Percentiles rank a stretch among this genome's conserved stretches.
Evolutionary conservation across 2,113 vertebrate genomes (phyloP).

Genomic region (Odocoileus hemionus): DNA sequence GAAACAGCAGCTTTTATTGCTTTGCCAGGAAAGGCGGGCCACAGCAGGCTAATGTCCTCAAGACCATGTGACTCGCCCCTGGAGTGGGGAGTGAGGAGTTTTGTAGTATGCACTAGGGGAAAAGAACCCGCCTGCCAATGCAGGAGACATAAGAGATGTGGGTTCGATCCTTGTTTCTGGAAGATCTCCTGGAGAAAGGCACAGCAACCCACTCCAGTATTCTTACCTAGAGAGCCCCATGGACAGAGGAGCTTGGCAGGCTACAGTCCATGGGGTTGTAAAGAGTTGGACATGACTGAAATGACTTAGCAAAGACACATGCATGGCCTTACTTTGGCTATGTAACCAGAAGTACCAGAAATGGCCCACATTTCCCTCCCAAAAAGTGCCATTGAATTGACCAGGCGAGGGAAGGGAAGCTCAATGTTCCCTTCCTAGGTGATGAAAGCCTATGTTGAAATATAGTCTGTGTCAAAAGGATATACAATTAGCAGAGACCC

Average conservation of each 20-base stretch:
- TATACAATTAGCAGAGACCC: not conserved
- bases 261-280: not conserved
- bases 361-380: not conserved
- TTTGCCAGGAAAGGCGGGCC: not conserved
- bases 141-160: not conserved
- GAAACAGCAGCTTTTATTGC: not conserved
- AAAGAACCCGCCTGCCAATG: not conserved
- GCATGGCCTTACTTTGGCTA: not conserved
- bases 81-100: not conserved
- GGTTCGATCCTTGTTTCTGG: not conserved
- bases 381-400: not conserved
- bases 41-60: not conserved
- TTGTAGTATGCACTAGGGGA: not conserved
- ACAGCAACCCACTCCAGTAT: not conserved
- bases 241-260: not conserved
- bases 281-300: rapidly evolving
- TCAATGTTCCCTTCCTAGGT: not conserved
- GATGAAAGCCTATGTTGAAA: not conserved
- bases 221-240: not conserved
- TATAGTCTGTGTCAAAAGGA: not conserved
- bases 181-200: not conserved
- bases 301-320: not conserved
- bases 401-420: rapidly evolving
- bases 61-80: not conserved
- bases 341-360: not conserved